Evolutionary conservation across 2,113 vertebrate species (phyloP), one percentile per base, ranked within the genome.

Genomic region (Pachypanchax playfairii): DNA sequence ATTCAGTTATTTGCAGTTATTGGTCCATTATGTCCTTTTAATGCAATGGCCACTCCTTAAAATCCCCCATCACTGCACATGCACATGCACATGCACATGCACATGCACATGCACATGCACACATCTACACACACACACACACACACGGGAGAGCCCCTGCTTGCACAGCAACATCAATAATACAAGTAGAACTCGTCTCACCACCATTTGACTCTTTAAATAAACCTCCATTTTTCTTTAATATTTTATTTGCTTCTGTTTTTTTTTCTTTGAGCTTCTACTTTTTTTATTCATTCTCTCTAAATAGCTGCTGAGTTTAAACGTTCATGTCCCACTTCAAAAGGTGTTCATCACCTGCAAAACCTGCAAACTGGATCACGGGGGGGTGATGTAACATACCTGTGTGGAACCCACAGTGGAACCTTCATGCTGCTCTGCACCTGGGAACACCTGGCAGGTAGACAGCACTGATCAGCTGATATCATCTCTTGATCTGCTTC

Each of bases 161-260:
- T 69, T 68, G 38, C 76, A 65, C 62, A 54, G 63, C 68, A 63
- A 58, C 84, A 90, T 92, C 78, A 91, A 90, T 91, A 90, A 91
- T 90, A 88, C 65, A 92, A 66, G 61, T 44, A 50, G 78, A 84
- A 43, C 59, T 53, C 57, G 43, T 65, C 79, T 39, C 67, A 74
- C 72, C 44, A 66, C 44, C 60, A 70, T 70, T 70, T 73, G 57
- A 33, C 38, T 84, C 88, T 84, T 87, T 88, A 90, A 90, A 86
- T 88, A 90, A 72, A 74, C 58, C 46, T 75, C 33, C 53, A 77
- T 78, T 82, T 81, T 77, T 65, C 35, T 82, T 92, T 35, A 92
- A 92, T 90, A 89, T 90, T 92, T 91, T 26, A 92, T 89, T 69
- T 33, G 48, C 50, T 29, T 44, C 59, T 65, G 75, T 69, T 68